phyloP scores from a whole-genome alignment of 1,140 invertebrate species.

The Heliconius melpomene region DNA sequence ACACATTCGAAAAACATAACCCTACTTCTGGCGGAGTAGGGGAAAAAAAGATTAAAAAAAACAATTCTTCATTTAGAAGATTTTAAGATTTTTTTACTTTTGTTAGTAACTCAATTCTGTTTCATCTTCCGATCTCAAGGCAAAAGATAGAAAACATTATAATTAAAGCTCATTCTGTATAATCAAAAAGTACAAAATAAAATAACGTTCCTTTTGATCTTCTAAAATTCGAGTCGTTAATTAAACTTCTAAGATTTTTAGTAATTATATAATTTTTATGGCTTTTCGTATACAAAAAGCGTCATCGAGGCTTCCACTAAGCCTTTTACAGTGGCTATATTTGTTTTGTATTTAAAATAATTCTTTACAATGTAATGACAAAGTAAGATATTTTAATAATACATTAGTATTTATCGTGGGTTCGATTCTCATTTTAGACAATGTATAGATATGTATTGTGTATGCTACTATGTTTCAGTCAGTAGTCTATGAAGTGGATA shows the following conservation, averaged over 20 bases:
- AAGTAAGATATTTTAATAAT: too few relatives aligned
- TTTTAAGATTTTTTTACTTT: background rate
- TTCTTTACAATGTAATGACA: too few relatives aligned
- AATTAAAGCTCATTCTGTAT: background rate
- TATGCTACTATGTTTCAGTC: too few relatives aligned
- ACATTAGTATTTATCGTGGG: too few relatives aligned
- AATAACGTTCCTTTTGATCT: background rate
- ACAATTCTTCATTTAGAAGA: background rate
- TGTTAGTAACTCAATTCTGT: background rate
- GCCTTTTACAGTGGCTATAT: too few relatives aligned
- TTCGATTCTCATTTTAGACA: too few relatives aligned
- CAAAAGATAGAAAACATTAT: background rate
- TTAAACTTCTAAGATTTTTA: background rate
- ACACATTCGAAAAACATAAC: too few relatives aligned
- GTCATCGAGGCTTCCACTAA: background rate
- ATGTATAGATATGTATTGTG: too few relatives aligned
- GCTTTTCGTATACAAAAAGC: background rate
- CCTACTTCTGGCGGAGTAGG: too few relatives aligned
- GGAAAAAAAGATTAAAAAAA: background rate
- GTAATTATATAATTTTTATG: background rate
- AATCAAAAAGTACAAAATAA: slow-evolving; percentile 6
- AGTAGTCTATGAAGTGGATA: too few relatives aligned
- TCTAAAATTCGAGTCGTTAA: background rate
- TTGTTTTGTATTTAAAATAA: too few relatives aligned
- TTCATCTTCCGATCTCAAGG: background rate